Conservation (phyloP, 1,140 invertebrate genomes). For the Pachyrhynchus sulphureomaculatus region DNA sequence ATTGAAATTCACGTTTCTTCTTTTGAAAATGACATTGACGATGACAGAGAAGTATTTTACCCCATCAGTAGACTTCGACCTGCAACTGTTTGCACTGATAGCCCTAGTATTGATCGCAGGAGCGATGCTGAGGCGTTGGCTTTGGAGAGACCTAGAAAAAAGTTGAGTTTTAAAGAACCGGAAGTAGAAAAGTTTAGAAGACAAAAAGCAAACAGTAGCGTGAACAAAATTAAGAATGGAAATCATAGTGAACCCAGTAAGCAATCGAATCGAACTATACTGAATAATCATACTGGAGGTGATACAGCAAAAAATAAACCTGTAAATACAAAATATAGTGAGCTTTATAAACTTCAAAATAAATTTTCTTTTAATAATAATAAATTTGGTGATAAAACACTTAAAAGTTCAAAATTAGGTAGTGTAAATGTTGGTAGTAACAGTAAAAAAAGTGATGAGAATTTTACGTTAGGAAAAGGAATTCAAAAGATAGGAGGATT, state of each 20-base stretch:
- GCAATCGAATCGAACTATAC: neutral
- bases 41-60: constrained; percentile 31
- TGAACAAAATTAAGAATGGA: neutral
- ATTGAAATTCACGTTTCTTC: constrained; percentile 45
- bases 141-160: constrained; percentile 73
- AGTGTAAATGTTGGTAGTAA: neutral
- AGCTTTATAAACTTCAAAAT: neutral
- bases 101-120: constrained; percentile 45
- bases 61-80: constrained; percentile 51
- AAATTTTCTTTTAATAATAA: neutral
- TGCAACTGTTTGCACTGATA: constrained; percentile 52
- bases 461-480: constrained; percentile 24
- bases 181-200: constrained; percentile 64
- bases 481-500: constrained; percentile 24
- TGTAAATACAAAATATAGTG: neutral
- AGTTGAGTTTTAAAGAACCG: constrained; percentile 81
- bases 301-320: constrained; percentile 13
- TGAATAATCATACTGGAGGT: constrained; percentile 10
- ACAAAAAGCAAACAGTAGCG: constrained; percentile 1
- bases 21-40: constrained; percentile 41
- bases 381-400: neutral
- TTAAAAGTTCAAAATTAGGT: neutral
- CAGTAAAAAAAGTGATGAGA: neutral
- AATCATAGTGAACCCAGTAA: neutral
- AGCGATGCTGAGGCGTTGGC: constrained; percentile 52